Percentiles rank a stretch among this genome's conserved stretches.
phyloP scores from a whole-genome alignment of 2,797 vertebrate genomes.

The Artibeus jamaicensis region DNA sequence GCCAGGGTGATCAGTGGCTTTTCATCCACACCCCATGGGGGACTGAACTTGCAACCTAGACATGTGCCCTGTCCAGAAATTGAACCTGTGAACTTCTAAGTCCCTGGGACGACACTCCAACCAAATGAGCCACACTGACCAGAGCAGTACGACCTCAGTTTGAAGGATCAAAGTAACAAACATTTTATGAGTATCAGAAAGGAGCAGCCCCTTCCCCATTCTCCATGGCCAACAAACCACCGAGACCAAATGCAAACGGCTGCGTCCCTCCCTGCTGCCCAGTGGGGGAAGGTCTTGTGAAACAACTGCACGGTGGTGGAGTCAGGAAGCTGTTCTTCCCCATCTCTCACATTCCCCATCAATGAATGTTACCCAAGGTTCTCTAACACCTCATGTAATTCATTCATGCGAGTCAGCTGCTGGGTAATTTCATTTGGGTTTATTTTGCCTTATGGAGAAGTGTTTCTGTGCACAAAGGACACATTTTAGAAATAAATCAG shows the following conservation, averaged over 20 bases:
- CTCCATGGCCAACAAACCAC: neutral
- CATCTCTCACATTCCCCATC: neutral
- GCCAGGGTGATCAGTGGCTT: no score
- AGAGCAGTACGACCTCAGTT: neutral
- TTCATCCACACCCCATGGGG: neutral
- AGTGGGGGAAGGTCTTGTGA: neutral
- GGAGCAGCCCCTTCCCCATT: neutral
- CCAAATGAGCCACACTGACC: neutral
- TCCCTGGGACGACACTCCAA: neutral
- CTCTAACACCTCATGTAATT: slow-evolving; percentile 30
- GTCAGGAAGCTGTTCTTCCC: neutral
- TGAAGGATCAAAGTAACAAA: neutral
- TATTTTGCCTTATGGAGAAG: neutral
- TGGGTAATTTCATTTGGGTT: neutral
- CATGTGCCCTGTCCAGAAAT: neutral
- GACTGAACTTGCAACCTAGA: neutral
- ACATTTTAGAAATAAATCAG: neutral
- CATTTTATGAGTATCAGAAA: neutral
- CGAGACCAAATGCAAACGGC: neutral
- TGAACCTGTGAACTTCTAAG: neutral
- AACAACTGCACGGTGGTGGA: neutral
- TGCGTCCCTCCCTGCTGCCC: neutral
- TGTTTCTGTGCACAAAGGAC: neutral
- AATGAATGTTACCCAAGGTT: neutral
- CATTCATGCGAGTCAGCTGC: neutral